A percentile compares a stretch with the other conserved stretches of the same genome.
These are phyloP conservation scores for Syndactyla subalaris DNA, from an alignment of 2,797 vertebrate species.

Conservation along the genomic window DNA sequence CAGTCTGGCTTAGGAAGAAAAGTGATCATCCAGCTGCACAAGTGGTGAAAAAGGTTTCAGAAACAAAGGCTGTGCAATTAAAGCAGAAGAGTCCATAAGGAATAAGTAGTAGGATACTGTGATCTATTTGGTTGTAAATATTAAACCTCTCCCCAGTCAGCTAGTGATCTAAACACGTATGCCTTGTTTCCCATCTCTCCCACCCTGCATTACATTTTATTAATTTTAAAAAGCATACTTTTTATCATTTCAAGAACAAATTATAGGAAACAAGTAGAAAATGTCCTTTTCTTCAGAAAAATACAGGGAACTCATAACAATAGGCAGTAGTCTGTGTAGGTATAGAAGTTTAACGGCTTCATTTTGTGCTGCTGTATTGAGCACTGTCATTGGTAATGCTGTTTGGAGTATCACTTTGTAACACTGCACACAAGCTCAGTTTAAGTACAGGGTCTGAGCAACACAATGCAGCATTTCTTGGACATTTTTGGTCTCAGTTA, in stretches of 20 bases:
- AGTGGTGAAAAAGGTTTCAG: neutral
- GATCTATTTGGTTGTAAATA: neutral
- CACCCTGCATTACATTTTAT: rapidly evolving
- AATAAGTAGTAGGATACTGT: neutral
- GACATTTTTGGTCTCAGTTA: neutral
- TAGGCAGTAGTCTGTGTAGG: neutral
- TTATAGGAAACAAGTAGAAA: neutral
- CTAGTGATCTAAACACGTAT: neutral
- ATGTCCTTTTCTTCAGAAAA: neutral
- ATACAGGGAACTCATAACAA: neutral
- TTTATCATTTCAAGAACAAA: neutral
- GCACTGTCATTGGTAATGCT: neutral
- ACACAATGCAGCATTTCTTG: neutral
- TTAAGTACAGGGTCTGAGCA: neutral
- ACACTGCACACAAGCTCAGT: neutral
- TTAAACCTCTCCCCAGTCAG: neutral
- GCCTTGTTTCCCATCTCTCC: neutral
- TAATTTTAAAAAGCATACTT: neutral
- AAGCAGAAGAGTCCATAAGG: neutral
- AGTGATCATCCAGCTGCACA: neutral
- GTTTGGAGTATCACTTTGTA: neutral
- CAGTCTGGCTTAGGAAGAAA: neutral
- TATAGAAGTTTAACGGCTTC: neutral
- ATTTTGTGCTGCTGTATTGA: neutral
- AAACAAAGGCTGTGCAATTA: neutral